Percentiles rank a stretch among this genome's conserved stretches.
Evolutionary conservation across 2,888 invertebrate genomes (phyloP).

Genomic region (Parnassius smintheus): DNA sequence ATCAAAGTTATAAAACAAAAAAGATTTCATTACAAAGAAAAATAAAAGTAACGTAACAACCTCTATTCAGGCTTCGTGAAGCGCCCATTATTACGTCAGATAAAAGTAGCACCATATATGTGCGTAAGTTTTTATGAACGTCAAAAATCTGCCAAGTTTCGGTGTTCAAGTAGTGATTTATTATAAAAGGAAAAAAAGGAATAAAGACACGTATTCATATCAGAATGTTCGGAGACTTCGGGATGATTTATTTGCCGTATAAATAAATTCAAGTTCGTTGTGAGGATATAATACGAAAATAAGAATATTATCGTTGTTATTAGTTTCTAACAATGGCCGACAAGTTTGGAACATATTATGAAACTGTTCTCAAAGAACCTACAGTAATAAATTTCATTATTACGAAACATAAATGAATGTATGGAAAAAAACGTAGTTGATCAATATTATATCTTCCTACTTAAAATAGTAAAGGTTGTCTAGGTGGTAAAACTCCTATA

Average conservation of each 20-base stretch:
- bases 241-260: slow-evolving; percentile 20
- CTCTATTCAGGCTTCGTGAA: background rate
- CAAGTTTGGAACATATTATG: background rate
- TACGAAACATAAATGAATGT: background rate
- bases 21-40: background rate
- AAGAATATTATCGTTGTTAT: background rate
- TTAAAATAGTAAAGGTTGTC: no score
- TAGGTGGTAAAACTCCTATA: no score
- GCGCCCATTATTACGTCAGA: slow-evolving; percentile 13
- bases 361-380: background rate
- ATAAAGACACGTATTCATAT: slow-evolving; percentile 13
- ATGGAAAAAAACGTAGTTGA: background rate
- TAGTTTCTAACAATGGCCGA: no score
- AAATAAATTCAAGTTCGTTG: slow-evolving; percentile 4
- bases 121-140: slow-evolving; percentile 23
- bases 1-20: no score
- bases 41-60: background rate
- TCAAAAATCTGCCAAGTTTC: slow-evolving; percentile 22
- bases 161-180: slow-evolving; percentile 10
- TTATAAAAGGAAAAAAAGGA: slow-evolving; percentile 4
- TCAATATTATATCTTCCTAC: no score
- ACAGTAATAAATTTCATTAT: background rate
- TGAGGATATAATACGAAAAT: slow-evolving; percentile 2
- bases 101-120: slow-evolving; percentile 1
- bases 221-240: slow-evolving; percentile 2